Evolutionary conservation across 2,113 vertebrate genomes (phyloP).

Genomic region (Sorex fumeus): DNA sequence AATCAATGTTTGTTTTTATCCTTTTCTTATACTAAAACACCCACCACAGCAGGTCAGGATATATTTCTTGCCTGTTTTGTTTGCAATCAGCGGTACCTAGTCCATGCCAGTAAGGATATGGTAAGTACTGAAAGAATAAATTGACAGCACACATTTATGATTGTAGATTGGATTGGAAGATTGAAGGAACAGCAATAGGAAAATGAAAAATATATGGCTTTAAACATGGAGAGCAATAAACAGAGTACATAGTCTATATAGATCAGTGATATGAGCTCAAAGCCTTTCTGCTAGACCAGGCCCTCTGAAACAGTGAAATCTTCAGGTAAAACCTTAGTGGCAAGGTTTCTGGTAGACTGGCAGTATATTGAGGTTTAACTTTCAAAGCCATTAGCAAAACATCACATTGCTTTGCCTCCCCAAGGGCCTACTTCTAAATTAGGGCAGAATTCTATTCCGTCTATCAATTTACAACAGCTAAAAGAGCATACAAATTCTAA

Average conservation of each 20-base stretch:
- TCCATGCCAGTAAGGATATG: neutral
- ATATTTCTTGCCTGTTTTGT: neutral
- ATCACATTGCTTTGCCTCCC: neutral
- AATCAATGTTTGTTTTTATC: neutral
- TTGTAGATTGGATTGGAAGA: neutral
- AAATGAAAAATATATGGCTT: constrained; percentile 51
- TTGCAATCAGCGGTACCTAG: neutral
- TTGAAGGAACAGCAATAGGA: constrained; percentile 17
- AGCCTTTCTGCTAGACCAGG: neutral
- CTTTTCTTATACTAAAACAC: neutral
- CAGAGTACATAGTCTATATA: neutral
- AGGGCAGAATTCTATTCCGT: constrained; percentile 31
- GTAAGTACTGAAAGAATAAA: constrained; percentile 33
- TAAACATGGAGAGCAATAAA: constrained; percentile 32
- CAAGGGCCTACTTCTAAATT: constrained; percentile 20
- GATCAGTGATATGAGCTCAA: neutral
- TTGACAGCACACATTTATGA: neutral
- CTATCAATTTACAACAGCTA: constrained; percentile 38
- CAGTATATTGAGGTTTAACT: neutral
- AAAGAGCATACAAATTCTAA: constrained; percentile 19
- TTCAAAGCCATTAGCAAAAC: constrained; percentile 46
- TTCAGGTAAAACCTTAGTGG: neutral
- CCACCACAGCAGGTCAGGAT: neutral
- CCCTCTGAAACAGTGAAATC: neutral
- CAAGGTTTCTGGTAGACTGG: neutral